phyloP scores from a whole-genome alignment of 2,888 invertebrate genomes.

The Nymphalis c-album region DNA sequence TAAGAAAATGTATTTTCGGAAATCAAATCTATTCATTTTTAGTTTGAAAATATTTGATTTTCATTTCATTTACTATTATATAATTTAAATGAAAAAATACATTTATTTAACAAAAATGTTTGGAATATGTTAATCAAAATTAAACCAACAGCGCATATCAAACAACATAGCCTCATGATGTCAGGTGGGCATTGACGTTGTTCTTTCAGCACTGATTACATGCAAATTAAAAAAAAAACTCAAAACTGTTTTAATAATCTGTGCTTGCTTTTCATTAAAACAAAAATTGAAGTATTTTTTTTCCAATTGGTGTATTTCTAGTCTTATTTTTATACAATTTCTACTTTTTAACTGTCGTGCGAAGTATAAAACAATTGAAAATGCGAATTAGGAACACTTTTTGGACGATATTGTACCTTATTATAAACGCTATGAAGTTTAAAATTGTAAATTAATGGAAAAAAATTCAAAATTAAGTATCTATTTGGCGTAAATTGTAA shows the following conservation, averaged over 20 bases:
- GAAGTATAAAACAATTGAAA: constrained; percentile 33
- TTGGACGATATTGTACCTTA: constrained; percentile 42
- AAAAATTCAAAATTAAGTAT: constrained; percentile 62
- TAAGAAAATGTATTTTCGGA: no score
- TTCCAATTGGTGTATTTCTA: constrained; percentile 74
- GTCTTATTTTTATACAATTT: constrained; percentile 63
- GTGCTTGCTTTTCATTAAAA: constrained; percentile 31
- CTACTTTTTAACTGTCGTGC: constrained; percentile 48
- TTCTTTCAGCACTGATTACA: constrained; percentile 38
- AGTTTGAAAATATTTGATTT: no score
- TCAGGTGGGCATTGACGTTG: constrained; percentile 75
- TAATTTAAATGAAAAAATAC: not conserved
- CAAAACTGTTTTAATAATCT: constrained; percentile 29
- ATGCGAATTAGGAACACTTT: constrained; percentile 47
- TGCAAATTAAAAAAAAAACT: constrained; percentile 13
- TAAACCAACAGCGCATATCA: constrained; percentile 68
- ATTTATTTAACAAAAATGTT: not conserved
- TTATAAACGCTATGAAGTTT: constrained; percentile 9
- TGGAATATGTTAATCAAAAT: constrained; percentile 28
- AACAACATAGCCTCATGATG: constrained; percentile 70
- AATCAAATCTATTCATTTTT: no score
- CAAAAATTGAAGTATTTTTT: constrained; percentile 21
- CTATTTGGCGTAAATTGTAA: constrained; percentile 74
- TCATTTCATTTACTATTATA: no score
- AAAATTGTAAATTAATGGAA: constrained; percentile 48